Evolutionary conservation across 2,797 vertebrate species (phyloP).

Genomic region (Macropus fuliginosus): DNA sequence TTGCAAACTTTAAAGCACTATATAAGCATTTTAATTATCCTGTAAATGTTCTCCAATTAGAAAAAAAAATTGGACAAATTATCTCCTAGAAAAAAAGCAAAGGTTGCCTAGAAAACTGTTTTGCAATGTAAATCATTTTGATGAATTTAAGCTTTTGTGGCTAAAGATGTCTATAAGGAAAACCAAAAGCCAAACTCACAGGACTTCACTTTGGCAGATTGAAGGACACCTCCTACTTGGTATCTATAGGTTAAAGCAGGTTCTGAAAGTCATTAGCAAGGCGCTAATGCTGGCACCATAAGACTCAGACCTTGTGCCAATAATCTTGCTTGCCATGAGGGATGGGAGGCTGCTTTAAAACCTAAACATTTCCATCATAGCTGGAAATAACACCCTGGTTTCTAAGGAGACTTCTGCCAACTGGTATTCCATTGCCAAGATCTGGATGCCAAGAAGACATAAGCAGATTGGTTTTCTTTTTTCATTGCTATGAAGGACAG

Average conservation of each 20-base stretch:
- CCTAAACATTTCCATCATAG: constrained; percentile 33
- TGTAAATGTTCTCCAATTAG: background rate
- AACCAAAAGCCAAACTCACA: background rate
- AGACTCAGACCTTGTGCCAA: constrained; percentile 41
- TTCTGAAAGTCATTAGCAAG: constrained; percentile 56
- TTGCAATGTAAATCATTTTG: background rate
- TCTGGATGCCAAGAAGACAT: constrained; percentile 56
- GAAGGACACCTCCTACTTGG: background rate
- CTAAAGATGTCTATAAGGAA: background rate
- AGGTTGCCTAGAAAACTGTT: background rate
- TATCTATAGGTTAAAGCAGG: constrained; percentile 27
- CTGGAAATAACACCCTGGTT: constrained; percentile 42
- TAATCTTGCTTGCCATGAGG: constrained; percentile 16
- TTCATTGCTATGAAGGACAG: background rate
- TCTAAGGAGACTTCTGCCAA: constrained; percentile 38
- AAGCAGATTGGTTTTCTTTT: constrained; percentile 48
- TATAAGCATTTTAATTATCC: background rate
- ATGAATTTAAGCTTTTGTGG: background rate
- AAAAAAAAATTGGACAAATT: background rate
- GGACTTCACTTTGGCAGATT: background rate
- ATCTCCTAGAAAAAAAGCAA: background rate
- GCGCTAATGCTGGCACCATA: constrained; percentile 24
- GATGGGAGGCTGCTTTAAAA: background rate
- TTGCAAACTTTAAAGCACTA: background rate
- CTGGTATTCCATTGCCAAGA: background rate